Base-by-base conservation (phyloP, 1,140 invertebrate genomes). In the Eubasilissa regina region DNA sequence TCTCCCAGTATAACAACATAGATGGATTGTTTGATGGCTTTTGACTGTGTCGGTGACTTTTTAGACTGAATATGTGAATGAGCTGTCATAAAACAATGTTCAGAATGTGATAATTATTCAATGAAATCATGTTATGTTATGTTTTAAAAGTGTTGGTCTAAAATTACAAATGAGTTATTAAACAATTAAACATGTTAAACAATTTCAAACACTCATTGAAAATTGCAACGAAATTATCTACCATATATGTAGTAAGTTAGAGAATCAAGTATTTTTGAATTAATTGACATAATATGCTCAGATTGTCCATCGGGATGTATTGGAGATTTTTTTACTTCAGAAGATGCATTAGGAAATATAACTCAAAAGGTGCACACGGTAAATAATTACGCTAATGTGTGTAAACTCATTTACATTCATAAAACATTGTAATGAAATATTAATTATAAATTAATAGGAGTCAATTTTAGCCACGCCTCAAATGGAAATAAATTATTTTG, bases 351-450 rank as follows among this genome's bases (percentile, higher is more conserved):
- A 51, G n/a, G 8, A 13, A 51, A 51, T 15, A 51, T 13, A 51
- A 51, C n/a, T 51, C 48, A 51, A 51, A 51, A 51, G 48, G 48
- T 51, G 48, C 48, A 51, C 48, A 51, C 48, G n/a, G 48, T 51
- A 51, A 51, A 51, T n/a, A n/a, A n/a, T 12, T 15, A 51, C 9
- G 48, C 48, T 51, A 51, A 51, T 51, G 11, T 51, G 48, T 15
- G 48, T 15, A 51, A 12, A 51, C 11, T 15, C 6, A 35, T 35
- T 35, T 35, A 35, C 6, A 35, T 35, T 35, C 25, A 35, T 35
- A 35, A 35, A 35, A 35, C 25, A 35, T 35, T 35, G 25, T 35
- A 35, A 35, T 35, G 25, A 35, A 35, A 35, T 35, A 35, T 35
- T 35, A 35, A 1, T 6, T 35, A 35, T 35, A 35, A 35, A 48